Percentiles rank a stretch among this genome's conserved stretches.
Conservation (phyloP, 2,797 vertebrate genomes). For the Notoglanidium macrostoma region DNA sequence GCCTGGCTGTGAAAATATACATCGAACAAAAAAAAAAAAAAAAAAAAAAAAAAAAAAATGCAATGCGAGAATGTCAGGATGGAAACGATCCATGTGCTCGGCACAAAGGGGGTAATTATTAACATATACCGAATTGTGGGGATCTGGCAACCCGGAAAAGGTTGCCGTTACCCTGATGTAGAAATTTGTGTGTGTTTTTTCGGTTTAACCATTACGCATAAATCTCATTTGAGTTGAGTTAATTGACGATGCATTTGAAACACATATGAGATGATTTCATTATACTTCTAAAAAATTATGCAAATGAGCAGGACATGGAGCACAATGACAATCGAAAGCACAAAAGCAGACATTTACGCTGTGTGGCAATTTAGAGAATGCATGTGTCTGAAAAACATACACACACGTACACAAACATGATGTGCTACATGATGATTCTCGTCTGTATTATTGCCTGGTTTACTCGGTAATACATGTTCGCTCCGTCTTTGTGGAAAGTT, state of each 20-base stretch:
- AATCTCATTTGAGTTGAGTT: not conserved
- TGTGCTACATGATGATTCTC: not conserved
- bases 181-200: not conserved
- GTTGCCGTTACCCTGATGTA: not conserved
- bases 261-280: not conserved
- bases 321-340: not conserved
- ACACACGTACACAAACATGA: not conserved
- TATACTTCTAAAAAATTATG: not conserved
- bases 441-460: not conserved
- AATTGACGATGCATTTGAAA: not conserved
- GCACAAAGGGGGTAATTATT: constrained; percentile 17
- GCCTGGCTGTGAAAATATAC: not conserved
- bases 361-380: not conserved
- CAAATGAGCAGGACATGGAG: not conserved
- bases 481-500: not conserved
- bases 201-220: not conserved
- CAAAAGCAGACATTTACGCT: not conserved
- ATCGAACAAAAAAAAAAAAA: not conserved
- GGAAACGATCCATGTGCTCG: constrained; percentile 19
- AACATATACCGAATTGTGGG: not conserved
- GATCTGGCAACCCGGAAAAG: not conserved
- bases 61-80: not conserved
- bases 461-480: no score
- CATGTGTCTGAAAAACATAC: not conserved
- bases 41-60: not conserved